Base-by-base conservation (phyloP, 1,140 invertebrate species). In the Heterodera carotae region DNA sequence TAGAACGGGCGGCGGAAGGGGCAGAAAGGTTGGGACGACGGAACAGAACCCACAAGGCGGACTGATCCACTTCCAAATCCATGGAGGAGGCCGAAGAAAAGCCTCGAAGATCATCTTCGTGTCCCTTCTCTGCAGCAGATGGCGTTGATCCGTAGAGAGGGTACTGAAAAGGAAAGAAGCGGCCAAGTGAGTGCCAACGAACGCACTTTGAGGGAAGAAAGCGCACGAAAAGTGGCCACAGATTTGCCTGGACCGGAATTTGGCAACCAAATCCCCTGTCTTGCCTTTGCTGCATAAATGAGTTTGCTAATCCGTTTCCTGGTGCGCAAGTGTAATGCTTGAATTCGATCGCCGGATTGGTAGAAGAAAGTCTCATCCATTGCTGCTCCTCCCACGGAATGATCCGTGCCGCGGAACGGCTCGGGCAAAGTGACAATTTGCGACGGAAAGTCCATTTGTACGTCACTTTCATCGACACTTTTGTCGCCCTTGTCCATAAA, bases 221-320 rank as follows among this genome's bases (percentile, higher is more conserved):
- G 18, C 12, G n/a, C n/a, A n/a, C n/a, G n/a, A n/a, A n/a, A n/a
- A n/a, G n/a, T n/a, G n/a, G n/a, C n/a, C n/a, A n/a, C n/a, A n/a
- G n/a, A n/a, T n/a, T n/a, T n/a, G n/a, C n/a, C n/a, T n/a, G n/a
- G n/a, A n/a, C n/a, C n/a, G n/a, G n/a, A n/a, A n/a, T n/a, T n/a
- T n/a, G n/a, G n/a, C n/a, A n/a, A n/a, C n/a, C n/a, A n/a, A n/a
- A n/a, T n/a, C n/a, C n/a, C n/a, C 10, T 27, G 25, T 31, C 34
- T 25, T 76, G 80, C 79, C 31, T 81, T 80, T 31, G 81, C 64
- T 25, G 79, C 74, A 53, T 80, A 71, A 22, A 80, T 27, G 4
- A 81, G 31, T 34, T 74, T 77, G 33, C 29, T 80, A 2, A 81
- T 67, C 33, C 64, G 71, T 48, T 69, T 53, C 34, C 79, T 69